Evolutionary conservation across 2,888 invertebrate genomes (phyloP), one percentile per base, ranked within the genome.

Genomic region (Rhagium mordax): DNA sequence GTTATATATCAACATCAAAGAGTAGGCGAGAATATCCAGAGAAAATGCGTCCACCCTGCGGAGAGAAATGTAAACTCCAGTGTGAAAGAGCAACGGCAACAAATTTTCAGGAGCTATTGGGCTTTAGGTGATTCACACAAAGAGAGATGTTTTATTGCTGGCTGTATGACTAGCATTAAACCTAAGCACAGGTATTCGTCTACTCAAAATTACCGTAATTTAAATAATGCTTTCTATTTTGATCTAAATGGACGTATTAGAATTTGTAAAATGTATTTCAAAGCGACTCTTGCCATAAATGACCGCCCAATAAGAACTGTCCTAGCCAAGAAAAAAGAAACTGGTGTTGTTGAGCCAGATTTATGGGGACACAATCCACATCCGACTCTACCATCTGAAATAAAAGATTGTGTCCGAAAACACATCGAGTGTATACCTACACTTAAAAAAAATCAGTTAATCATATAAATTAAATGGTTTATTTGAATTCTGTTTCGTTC

Each of bases 171-270:
- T 27, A 67, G 41, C 24, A 72, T 75, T 27, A 75, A 66, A 49
- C 66, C 69, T 15, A 67, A 70, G 41, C 67, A 68, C 10, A 33
- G 59, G 21, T 68, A 59, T 27, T 55, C 66, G 29, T 20, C 29
- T 27, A 66, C 66, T n/a, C 55, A 53, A 29, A 57, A 68, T 69
- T 41, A 65, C 6, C 33, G 69, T 41, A 53, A 65, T n/a, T 65
- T 65, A 16, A 71, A 74, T 33, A 8, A 53, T 57, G 71, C 74
- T 13, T 71, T 71, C 53, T 74, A 74, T 71, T 74, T 74, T 21
- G 59, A 62, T 24, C 33, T 74, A 13, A 71, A 74, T 64, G 67
- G 71, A 29, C 53, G 24, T 24, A 27, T 67, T 48, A 27, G 74
- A 57, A 29, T 74, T 8, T 71, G 68, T 33, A 74, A 74, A 57